Percentiles rank a stretch among this genome's conserved stretches.
Evolutionary conservation across 2,888 invertebrate species (phyloP).

Genomic region (Stenodema calcarata): DNA sequence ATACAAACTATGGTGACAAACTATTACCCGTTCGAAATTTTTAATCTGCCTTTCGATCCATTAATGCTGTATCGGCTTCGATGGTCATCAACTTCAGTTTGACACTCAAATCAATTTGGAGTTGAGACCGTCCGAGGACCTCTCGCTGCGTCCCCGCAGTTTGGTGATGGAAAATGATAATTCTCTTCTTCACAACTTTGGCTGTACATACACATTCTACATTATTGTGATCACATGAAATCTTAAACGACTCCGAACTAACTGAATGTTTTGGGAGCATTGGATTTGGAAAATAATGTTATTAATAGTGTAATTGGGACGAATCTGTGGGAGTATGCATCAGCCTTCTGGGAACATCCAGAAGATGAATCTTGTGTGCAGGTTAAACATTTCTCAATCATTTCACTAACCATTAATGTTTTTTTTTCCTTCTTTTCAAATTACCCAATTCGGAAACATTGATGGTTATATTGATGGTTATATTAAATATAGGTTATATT

Average conservation of each 20-base stretch:
- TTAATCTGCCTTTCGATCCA: neutral
- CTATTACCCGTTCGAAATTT: neutral
- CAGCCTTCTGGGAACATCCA: neutral
- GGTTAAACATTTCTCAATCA: too few relatives aligned
- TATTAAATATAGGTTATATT: too few relatives aligned
- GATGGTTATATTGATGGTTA: too few relatives aligned
- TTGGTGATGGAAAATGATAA: slow-evolving; percentile 7
- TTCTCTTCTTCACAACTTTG: neutral
- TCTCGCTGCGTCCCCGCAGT: neutral
- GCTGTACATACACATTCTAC: neutral
- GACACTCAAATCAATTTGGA: neutral
- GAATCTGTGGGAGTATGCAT: neutral
- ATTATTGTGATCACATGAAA: neutral
- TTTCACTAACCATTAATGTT: too few relatives aligned
- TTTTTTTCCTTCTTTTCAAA: too few relatives aligned
- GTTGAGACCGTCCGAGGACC: neutral
- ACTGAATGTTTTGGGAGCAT: neutral
- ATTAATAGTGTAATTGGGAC: neutral
- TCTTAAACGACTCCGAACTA: neutral
- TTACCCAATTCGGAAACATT: too few relatives aligned
- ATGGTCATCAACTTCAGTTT: neutral
- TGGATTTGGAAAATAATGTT: neutral
- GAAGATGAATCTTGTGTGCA: too few relatives aligned
- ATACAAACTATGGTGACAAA: too few relatives aligned
- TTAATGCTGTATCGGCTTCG: neutral